phyloP scores from a whole-genome alignment of 2,888 invertebrate species.

The Taphrorychus bicolor region DNA sequence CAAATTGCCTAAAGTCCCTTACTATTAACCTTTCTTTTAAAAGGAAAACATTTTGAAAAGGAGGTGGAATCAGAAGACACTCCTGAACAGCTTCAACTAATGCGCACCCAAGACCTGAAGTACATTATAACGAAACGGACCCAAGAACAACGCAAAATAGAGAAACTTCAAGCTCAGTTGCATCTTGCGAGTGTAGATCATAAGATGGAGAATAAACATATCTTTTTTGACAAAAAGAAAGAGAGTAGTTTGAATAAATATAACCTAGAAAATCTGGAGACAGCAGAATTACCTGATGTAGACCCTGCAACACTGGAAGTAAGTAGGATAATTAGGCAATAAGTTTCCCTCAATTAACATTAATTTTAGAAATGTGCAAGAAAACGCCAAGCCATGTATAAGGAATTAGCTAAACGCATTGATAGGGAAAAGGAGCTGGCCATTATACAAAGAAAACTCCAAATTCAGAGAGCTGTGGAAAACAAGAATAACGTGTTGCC shows the following conservation, averaged over 20 bases:
- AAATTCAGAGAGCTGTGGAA: constrained; percentile 72
- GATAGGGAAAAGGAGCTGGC: constrained; percentile 78
- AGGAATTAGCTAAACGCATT: constrained; percentile 77
- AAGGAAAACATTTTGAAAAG: constrained; percentile 68
- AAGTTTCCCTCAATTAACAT: too few species aligned
- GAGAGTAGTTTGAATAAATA: constrained; percentile 69
- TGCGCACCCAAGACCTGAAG: constrained; percentile 91
- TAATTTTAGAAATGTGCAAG: constrained; percentile 59
- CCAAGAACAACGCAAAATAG: constrained; percentile 80
- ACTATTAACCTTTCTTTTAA: constrained; percentile 1
- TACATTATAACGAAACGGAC: constrained; percentile 88
- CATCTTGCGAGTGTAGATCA: constrained; percentile 82
- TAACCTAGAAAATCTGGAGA: constrained; percentile 71
- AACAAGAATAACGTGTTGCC: constrained; percentile 67
- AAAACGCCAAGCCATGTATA: constrained; percentile 71
- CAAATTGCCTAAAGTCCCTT: background rate
- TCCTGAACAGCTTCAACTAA: constrained; percentile 83
- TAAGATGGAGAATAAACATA: constrained; percentile 75
- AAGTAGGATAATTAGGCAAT: constrained; percentile 44
- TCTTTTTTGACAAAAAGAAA: constrained; percentile 76
- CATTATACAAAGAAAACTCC: constrained; percentile 80
- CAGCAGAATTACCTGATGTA: constrained; percentile 66
- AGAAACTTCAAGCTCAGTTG: constrained; percentile 76
- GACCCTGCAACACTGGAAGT: constrained; percentile 62
- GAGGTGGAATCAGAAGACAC: constrained; percentile 77